Conservation (phyloP, 2,113 vertebrate genomes). For the Mesocricetus auratus region DNA sequence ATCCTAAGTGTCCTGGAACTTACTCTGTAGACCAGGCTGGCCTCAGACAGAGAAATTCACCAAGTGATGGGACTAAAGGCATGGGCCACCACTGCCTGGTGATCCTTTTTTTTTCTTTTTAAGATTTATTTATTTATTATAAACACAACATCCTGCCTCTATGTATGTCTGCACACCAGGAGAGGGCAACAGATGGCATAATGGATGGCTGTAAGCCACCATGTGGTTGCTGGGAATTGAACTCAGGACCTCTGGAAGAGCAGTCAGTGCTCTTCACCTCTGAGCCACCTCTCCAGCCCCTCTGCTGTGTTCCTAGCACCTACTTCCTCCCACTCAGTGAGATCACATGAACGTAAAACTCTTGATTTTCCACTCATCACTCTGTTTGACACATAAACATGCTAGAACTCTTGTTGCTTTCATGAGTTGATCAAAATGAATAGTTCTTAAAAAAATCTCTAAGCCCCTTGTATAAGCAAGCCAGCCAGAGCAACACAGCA, state of each 20-base stretch:
- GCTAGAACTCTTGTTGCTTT: background rate
- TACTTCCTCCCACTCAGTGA: background rate
- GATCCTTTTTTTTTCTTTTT: background rate
- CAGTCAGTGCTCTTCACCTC: too few relatives aligned
- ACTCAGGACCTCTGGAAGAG: too few relatives aligned
- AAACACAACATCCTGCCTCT: too few relatives aligned
- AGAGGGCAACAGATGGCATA: too few relatives aligned
- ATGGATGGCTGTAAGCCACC: too few relatives aligned
- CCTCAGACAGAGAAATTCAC: background rate
- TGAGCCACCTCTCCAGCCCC: too few relatives aligned
- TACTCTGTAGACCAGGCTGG: too few relatives aligned
- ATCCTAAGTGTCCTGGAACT: background rate
- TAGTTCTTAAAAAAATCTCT: background rate
- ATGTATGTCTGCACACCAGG: too few relatives aligned
- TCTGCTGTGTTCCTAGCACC: background rate
- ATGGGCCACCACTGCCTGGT: background rate
- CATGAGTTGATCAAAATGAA: background rate
- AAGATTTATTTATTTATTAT: too few relatives aligned
- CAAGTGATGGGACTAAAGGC: background rate
- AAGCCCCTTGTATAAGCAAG: background rate
- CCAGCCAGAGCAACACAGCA: background rate
- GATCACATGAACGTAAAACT: conserved; percentile 3
- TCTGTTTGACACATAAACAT: background rate
- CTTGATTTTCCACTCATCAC: background rate
- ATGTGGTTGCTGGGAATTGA: too few relatives aligned